These are phyloP conservation scores for Pseudochromis fuscus DNA, from an alignment of 2,797 vertebrate genomes.

Conservation along the genomic window DNA sequence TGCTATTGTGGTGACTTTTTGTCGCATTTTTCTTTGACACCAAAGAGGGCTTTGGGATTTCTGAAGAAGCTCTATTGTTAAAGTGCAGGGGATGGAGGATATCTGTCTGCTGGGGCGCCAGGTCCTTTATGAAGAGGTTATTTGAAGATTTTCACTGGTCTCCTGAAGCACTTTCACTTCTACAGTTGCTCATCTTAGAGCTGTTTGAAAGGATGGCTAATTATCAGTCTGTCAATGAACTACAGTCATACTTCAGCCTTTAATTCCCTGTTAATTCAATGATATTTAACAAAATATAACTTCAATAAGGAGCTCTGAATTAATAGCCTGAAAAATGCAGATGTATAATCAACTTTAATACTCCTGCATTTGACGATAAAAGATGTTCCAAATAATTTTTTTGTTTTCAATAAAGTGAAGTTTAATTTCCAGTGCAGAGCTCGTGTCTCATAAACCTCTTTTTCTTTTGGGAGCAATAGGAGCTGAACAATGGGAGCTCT, in stretches of 20 bases:
- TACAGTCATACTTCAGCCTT: neutral
- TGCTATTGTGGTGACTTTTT: neutral
- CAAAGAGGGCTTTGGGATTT: neutral
- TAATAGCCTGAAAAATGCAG: too few relatives aligned
- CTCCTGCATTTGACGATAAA: neutral
- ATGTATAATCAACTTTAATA: too few relatives aligned
- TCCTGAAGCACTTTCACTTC: too few relatives aligned
- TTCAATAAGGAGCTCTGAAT: too few relatives aligned
- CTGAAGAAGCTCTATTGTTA: neutral
- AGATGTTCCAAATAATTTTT: neutral
- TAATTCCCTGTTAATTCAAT: too few relatives aligned
- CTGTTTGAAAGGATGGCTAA: neutral
- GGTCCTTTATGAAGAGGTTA: neutral
- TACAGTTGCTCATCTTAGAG: neutral
- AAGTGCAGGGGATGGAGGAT: neutral
- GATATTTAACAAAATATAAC: too few relatives aligned
- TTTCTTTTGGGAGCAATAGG: neutral
- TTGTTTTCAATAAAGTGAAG: too few relatives aligned
- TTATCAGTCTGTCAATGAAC: neutral
- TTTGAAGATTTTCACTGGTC: neutral
- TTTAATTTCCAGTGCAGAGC: too few relatives aligned
- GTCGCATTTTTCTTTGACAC: slow-evolving; percentile 4
- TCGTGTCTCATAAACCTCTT: neutral
- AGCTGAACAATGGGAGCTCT: neutral
- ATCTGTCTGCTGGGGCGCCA: too few relatives aligned